Evolutionary conservation across 2,113 vertebrate genomes (phyloP).

Genomic region (Macrotus californicus): DNA sequence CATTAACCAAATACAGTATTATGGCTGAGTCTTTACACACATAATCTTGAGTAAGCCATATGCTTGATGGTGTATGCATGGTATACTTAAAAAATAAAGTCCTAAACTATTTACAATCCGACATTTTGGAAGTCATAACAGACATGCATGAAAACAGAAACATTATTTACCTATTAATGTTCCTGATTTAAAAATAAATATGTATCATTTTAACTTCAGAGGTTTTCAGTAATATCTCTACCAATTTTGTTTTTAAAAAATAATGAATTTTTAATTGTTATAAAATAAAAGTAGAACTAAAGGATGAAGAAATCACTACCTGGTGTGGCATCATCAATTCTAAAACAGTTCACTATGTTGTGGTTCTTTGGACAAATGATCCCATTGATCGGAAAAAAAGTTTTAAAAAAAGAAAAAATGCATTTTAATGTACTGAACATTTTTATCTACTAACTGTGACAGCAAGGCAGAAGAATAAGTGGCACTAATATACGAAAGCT

Average conservation of each 20-base stretch:
- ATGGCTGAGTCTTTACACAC: background rate
- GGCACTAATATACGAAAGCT: background rate
- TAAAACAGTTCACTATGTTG: background rate
- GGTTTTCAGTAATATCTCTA: background rate
- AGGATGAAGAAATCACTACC: background rate
- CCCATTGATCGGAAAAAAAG: background rate
- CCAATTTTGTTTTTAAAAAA: background rate
- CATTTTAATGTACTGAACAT: background rate
- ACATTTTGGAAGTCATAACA: background rate
- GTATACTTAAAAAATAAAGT: background rate
- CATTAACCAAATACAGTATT: background rate
- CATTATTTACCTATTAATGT: background rate
- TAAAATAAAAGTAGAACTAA: background rate
- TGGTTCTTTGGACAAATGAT: background rate
- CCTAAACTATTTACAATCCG: background rate
- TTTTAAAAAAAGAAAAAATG: background rate
- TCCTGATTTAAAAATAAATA: background rate
- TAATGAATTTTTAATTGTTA: background rate
- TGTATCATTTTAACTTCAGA: background rate
- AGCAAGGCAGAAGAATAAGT: background rate
- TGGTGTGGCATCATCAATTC: background rate
- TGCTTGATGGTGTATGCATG: rapidly evolving
- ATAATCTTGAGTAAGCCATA: background rate
- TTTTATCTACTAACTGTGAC: background rate
- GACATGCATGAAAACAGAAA: background rate